Evolutionary conservation across 2,113 vertebrate species (phyloP).

Genomic region (Notothenia coriiceps): DNA sequence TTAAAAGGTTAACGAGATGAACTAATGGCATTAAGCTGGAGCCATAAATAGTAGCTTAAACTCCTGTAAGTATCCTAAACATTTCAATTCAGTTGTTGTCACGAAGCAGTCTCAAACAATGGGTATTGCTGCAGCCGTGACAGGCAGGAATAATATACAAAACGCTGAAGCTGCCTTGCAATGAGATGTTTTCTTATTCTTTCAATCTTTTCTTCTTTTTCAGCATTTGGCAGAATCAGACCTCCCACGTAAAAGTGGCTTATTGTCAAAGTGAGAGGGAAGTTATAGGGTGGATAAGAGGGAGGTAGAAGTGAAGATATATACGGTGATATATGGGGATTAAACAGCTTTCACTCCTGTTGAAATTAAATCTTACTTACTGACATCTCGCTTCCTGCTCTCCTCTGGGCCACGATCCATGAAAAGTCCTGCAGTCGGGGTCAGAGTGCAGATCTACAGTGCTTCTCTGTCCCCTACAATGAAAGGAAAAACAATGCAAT

Average conservation of each 20-base stretch:
- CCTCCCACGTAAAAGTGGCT: slow-evolving; percentile 73
- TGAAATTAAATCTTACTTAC: slow-evolving; percentile 55
- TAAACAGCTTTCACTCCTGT: slow-evolving; percentile 46
- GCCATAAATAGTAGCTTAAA: background rate
- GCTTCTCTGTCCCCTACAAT: background rate
- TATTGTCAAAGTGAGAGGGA: slow-evolving; percentile 67
- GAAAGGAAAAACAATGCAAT: slow-evolving; percentile 12
- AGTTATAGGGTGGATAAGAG: slow-evolving; percentile 64
- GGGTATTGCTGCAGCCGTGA: slow-evolving; percentile 17
- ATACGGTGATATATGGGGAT: slow-evolving; percentile 58
- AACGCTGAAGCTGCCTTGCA: slow-evolving; percentile 40
- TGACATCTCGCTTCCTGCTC: slow-evolving; percentile 27
- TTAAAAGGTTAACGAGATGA: background rate
- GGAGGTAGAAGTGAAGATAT: slow-evolving; percentile 63
- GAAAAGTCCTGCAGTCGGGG: slow-evolving; percentile 11
- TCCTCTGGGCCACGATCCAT: slow-evolving; percentile 18
- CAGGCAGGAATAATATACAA: slow-evolving; percentile 50
- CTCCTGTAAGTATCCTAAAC: background rate
- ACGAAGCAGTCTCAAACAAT: slow-evolving; percentile 26
- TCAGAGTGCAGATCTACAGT: background rate
- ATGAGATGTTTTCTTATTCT: slow-evolving; percentile 46
- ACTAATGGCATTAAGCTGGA: background rate
- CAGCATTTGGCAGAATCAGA: slow-evolving; percentile 65
- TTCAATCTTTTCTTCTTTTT: slow-evolving; percentile 53
- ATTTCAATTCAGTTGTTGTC: slow-evolving; percentile 21